Percentiles rank a stretch among this genome's conserved stretches.
These are phyloP conservation scores for Drymonia ruficornis DNA, from an alignment of 2,888 invertebrate species.

Conservation along the genomic window DNA sequence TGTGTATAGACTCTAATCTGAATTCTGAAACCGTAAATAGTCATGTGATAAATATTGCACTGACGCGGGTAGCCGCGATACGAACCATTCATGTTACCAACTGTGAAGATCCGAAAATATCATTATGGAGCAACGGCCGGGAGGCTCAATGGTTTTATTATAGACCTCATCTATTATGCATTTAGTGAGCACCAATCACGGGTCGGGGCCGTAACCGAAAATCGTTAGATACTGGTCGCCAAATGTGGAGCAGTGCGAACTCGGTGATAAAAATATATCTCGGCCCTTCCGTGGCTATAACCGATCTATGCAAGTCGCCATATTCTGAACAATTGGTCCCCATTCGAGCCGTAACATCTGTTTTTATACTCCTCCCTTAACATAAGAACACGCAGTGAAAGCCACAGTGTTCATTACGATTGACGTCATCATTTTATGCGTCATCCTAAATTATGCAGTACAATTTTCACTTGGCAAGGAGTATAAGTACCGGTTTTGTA, in stretches of 20 bases:
- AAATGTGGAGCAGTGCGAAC: conserved; percentile 51
- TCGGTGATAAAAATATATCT: conserved; percentile 23
- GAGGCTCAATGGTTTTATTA: conserved; percentile 71
- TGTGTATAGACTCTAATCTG: neutral
- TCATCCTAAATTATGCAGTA: conserved; percentile 37
- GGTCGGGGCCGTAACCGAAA: conserved; percentile 65
- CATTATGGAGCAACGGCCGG: conserved; percentile 65
- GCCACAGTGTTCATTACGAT: conserved; percentile 26
- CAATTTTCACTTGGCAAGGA: conserved; percentile 43
- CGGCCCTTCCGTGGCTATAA: conserved; percentile 12
- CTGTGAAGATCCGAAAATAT: conserved; percentile 66
- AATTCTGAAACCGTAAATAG: conserved; percentile 38
- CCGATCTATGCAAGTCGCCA: conserved; percentile 20
- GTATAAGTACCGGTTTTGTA: conserved; percentile 38
- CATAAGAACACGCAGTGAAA: conserved; percentile 21
- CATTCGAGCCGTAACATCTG: conserved; percentile 20
- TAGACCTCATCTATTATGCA: conserved; percentile 79
- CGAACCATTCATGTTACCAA: conserved; percentile 52
- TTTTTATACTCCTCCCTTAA: conserved; percentile 26
- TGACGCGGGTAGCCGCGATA: conserved; percentile 23
- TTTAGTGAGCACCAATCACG: conserved; percentile 66
- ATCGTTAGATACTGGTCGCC: conserved; percentile 61
- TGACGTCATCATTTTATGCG: conserved; percentile 32
- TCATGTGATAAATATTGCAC: conserved; percentile 40
- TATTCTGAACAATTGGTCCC: conserved; percentile 23